Evolutionary conservation across 2,888 invertebrate species (phyloP).

Genomic region (Deroplatys truncata): DNA sequence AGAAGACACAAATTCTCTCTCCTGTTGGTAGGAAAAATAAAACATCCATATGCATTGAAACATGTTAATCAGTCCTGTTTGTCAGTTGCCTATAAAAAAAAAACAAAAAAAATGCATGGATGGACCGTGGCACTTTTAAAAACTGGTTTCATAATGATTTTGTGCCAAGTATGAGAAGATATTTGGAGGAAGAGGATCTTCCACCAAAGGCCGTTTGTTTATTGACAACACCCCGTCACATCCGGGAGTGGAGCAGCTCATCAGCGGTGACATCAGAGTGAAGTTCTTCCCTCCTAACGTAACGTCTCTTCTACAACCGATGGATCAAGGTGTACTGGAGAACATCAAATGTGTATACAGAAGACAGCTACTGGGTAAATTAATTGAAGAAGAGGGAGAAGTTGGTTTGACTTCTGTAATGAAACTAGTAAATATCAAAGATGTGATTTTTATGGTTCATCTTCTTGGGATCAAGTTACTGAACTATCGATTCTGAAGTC

Average conservation of each 20-base stretch:
- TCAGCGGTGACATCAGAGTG: too few relatives aligned
- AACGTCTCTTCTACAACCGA: not conserved
- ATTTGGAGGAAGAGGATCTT: not conserved
- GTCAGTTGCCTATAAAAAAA: too few relatives aligned
- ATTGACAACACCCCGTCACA: not conserved
- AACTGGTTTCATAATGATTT: not conserved
- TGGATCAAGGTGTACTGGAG: not conserved
- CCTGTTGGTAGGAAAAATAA: too few relatives aligned
- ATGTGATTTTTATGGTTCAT: slow-evolving; percentile 32
- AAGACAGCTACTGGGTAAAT: not conserved
- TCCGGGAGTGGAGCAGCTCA: not conserved
- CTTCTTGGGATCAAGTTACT: not conserved
- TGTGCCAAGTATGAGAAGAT: too few relatives aligned
- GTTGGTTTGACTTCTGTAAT: not conserved
- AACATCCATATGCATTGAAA: too few relatives aligned
- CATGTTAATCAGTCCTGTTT: too few relatives aligned
- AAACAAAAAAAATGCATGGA: too few relatives aligned
- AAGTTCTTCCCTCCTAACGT: not conserved
- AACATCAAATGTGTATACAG: not conserved
- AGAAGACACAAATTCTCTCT: too few relatives aligned
- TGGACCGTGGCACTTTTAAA: not conserved
- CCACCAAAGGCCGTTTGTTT: not conserved
- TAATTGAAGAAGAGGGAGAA: not conserved
- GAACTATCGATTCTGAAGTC: not conserved
- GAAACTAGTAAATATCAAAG: slow-evolving; percentile 42